Base-by-base conservation (phyloP, 2,113 vertebrate genomes). In the Calidris pygmaea region DNA sequence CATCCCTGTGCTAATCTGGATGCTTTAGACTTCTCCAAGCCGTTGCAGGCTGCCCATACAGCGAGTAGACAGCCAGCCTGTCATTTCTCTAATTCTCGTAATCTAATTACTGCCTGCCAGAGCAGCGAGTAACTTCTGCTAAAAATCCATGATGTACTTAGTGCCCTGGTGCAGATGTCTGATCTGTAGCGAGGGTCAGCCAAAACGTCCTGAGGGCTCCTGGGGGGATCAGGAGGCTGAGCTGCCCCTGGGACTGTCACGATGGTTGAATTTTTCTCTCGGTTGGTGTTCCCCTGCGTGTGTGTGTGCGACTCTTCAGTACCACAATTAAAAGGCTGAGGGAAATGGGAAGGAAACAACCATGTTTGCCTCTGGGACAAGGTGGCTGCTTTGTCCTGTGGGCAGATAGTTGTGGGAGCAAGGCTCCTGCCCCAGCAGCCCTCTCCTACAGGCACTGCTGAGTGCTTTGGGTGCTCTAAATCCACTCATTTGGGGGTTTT, bases 101-200 rank as follows among this genome's bases (percentile, higher is more conserved):
- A 96, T 95, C 86, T 87, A 92, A 91, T 95, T 95, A 95, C 71
- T 79, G 92, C 62, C 92, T 92, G 87, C 91, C 96, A 95, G 95
- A 92, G 83, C 94, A 85, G 80, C 1, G 0, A 85, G 62, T 50
- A 85, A 87, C 94, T 95, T 80, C 87, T 80, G 90, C 93, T 87
- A 21, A 90, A 86, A 91, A 85, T 26, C 89, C 71, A 6, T 70
- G 62, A 58, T 89, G 88, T 68, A 17, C 83, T 90, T 77, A 84
- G 24, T 87, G 87, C 81, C 82, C 58, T 34, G 53, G 53, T 85
- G 77, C 60, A 68, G 76, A 81, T 82, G 35, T 60, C 79, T 96
- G 65, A 93, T 60, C 79, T 86, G 86, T 43, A 87, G 88, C 22
- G 52, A 60, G 37, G 53, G 60, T 73, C 52, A 65, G 70, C 66